These are phyloP conservation scores for Hippocampus barbouri DNA, from an alignment of 2,113 vertebrate species.

Conservation along the genomic window DNA sequence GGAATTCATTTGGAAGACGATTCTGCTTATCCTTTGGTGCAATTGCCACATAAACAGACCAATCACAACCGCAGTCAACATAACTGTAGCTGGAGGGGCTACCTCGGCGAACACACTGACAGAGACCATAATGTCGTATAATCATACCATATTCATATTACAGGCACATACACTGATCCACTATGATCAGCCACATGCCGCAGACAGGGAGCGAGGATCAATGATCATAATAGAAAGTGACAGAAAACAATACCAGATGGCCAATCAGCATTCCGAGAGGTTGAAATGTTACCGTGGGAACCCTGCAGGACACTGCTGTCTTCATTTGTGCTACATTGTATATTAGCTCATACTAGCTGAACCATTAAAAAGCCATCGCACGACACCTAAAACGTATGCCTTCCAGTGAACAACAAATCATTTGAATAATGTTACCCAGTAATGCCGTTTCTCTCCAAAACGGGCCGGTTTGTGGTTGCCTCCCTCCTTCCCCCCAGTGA, in stretches of 20 bases:
- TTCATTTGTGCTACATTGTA: conserved; percentile 29
- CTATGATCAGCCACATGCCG: conserved; percentile 48
- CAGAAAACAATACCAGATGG: conserved; percentile 68
- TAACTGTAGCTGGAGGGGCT: conserved; percentile 38
- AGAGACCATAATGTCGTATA: conserved; percentile 41
- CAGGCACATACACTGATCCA: conserved; percentile 49
- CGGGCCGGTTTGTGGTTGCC: neutral
- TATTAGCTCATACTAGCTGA: conserved; percentile 9
- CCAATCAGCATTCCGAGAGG: conserved; percentile 53
- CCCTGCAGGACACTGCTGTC: conserved; percentile 25
- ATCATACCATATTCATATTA: conserved; percentile 63
- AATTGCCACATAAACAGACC: conserved; percentile 51
- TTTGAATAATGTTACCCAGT: neutral
- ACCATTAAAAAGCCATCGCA: conserved; percentile 15
- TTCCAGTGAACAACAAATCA: conserved; percentile 6
- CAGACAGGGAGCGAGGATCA: conserved; percentile 49
- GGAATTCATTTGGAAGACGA: conserved; percentile 20
- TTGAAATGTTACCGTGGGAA: conserved; percentile 57
- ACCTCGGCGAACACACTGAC: conserved; percentile 37
- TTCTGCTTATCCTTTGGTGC: conserved; percentile 27
- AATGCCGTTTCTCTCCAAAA: neutral
- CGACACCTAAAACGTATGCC: conserved; percentile 8
- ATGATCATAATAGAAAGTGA: conserved; percentile 62
- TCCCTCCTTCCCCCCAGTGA: neutral
- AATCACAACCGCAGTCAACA: conserved; percentile 42